phyloP scores from a whole-genome alignment of 2,888 invertebrate genomes.

The Macropis europaea region DNA sequence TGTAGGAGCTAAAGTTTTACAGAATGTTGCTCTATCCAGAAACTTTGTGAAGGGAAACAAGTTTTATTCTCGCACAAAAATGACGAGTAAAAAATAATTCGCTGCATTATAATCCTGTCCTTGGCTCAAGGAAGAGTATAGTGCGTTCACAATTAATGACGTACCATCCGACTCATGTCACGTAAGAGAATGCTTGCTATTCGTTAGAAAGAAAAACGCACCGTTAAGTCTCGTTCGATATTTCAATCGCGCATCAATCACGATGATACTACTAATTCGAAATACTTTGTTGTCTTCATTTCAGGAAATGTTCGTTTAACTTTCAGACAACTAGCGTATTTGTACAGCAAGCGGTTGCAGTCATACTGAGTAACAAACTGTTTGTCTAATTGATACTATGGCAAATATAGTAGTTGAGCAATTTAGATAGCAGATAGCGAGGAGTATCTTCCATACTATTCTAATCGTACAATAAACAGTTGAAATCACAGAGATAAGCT shows the following conservation, averaged over 20 bases:
- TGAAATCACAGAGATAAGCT: not conserved
- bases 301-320: too few species aligned
- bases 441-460: not conserved
- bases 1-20: too few species aligned
- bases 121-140: conserved; percentile 30
- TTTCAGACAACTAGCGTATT: too few species aligned
- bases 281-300: too few species aligned
- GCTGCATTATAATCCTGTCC: conserved; percentile 6
- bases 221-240: conserved; percentile 7
- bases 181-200: conserved; percentile 9
- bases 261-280: too few species aligned
- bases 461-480: not conserved
- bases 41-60: not conserved
- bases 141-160: not conserved
- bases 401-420: not conserved
- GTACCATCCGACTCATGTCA: not conserved
- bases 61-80: not conserved
- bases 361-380: not conserved
- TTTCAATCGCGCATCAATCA: conserved; percentile 13
- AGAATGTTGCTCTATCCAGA: too few species aligned
- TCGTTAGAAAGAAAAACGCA: conserved; percentile 8
- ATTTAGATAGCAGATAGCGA: not conserved
- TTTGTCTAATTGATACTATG: too few species aligned
- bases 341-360: too few species aligned
- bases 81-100: not conserved